Percentiles rank a stretch among this genome's conserved stretches.
Conservation (phyloP, 2,797 vertebrate genomes). For the Otolemur crassicaudatus region DNA sequence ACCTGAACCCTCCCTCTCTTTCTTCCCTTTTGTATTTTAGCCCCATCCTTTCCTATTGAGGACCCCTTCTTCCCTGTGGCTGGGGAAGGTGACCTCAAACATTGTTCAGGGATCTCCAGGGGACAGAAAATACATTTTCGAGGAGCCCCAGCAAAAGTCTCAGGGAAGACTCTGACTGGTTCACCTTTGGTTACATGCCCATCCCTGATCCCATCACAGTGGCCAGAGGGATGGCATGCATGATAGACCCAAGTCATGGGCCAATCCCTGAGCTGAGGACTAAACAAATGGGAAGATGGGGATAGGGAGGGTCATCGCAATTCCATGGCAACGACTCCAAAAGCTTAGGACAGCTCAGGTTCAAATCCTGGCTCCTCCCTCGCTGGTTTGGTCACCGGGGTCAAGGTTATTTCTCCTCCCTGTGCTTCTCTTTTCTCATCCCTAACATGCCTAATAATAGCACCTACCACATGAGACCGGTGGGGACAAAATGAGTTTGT, state of each 20-base stretch:
- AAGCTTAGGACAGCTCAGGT: not conserved
- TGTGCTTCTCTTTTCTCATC: not conserved
- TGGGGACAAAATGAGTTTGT: not conserved
- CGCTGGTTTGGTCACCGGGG: not conserved
- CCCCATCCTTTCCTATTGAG: not conserved
- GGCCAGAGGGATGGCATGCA: not conserved
- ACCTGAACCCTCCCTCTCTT: not conserved
- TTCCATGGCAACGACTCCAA: not conserved
- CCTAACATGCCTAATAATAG: not conserved
- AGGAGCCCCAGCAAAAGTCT: not conserved
- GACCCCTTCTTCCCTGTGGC: not conserved
- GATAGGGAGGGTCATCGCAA: not conserved
- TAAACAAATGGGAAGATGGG: not conserved
- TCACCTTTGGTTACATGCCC: not conserved
- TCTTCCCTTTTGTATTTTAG: not conserved
- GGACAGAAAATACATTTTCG: not conserved
- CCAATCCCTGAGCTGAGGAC: not conserved
- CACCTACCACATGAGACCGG: not conserved
- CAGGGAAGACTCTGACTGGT: not conserved
- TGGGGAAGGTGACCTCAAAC: not conserved
- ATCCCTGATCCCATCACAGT: not conserved
- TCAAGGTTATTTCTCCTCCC: not conserved
- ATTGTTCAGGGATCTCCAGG: not conserved
- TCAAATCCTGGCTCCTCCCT: not conserved
- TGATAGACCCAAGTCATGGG: not conserved